phyloP scores from a whole-genome alignment of 2,888 invertebrate species.

The Xestobium rufovillosum region DNA sequence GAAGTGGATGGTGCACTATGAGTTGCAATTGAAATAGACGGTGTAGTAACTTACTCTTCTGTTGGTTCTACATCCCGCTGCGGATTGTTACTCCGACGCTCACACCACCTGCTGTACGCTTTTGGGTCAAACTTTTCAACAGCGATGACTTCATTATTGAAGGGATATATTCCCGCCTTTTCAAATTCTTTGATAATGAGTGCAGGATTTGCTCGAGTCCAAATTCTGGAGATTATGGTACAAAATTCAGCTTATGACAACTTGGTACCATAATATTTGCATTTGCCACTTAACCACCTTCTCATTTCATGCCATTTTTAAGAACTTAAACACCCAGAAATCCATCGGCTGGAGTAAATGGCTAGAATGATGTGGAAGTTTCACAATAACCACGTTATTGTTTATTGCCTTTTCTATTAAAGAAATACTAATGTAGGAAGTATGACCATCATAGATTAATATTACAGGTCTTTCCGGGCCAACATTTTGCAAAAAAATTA shows the following conservation, averaged over 20 bases:
- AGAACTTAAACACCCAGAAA: no score
- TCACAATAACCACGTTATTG: conserved; percentile 23
- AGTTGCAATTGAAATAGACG: no score
- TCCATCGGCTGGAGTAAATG: conserved; percentile 29
- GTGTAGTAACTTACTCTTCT: no score
- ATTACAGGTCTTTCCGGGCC: no score
- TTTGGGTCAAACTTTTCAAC: not conserved
- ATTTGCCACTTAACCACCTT: not conserved
- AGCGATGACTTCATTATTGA: not conserved
- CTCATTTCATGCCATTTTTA: conserved; percentile 5
- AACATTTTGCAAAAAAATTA: no score
- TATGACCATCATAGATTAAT: no score
- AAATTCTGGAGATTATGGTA: no score
- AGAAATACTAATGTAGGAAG: conserved; percentile 23
- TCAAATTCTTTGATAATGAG: no score
- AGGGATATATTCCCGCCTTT: conserved; percentile 2
- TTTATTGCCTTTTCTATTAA: conserved; percentile 23
- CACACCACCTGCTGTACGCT: conserved; percentile 1
- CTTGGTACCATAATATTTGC: conserved; percentile 3
- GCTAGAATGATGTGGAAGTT: conserved; percentile 26
- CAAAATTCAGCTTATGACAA: conserved; percentile 2
- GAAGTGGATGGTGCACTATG: no score
- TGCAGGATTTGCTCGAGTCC: no score
- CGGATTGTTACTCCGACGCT: no score
- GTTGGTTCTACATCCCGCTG: no score